These are phyloP conservation scores for Acholoe squamosa DNA, from an alignment of 2,888 invertebrate species.

Conservation along the genomic window DNA sequence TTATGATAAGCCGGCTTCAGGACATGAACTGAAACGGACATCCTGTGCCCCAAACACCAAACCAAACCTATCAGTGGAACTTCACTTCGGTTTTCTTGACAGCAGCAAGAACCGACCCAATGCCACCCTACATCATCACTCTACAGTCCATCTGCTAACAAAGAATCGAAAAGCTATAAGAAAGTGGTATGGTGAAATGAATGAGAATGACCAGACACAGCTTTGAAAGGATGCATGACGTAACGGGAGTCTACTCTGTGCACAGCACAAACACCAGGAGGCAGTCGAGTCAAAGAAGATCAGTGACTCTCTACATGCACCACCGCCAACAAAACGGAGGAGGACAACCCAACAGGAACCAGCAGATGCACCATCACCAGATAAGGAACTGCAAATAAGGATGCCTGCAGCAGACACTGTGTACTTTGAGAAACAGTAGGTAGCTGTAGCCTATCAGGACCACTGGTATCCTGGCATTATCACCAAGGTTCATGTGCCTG, in stretches of 20 bases:
- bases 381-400: not conserved
- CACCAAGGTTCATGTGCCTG: not conserved
- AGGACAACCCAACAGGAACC: not conserved
- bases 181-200: conserved; percentile 68
- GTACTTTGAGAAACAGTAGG: not conserved
- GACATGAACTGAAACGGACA: conserved; percentile 63
- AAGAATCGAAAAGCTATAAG: conserved; percentile 66
- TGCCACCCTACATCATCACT: conserved; percentile 70
- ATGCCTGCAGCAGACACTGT: not conserved
- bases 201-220: not conserved
- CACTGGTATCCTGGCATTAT: conserved; percentile 25
- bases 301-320: not conserved
- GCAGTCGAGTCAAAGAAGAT: not conserved
- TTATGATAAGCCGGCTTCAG: not conserved
- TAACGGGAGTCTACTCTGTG: not conserved
- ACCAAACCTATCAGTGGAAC: conserved; percentile 71
- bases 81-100: conserved; percentile 71
- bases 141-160: conserved; percentile 70
- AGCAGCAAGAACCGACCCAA: conserved; percentile 66
- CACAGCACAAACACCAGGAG: not conserved
- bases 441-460: conserved; percentile 38
- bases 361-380: not conserved
- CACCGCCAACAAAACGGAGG: not conserved
- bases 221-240: not conserved
- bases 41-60: conserved; percentile 65